Conservation (phyloP, 2,113 vertebrate genomes). For the Triplophysa siluroides region DNA sequence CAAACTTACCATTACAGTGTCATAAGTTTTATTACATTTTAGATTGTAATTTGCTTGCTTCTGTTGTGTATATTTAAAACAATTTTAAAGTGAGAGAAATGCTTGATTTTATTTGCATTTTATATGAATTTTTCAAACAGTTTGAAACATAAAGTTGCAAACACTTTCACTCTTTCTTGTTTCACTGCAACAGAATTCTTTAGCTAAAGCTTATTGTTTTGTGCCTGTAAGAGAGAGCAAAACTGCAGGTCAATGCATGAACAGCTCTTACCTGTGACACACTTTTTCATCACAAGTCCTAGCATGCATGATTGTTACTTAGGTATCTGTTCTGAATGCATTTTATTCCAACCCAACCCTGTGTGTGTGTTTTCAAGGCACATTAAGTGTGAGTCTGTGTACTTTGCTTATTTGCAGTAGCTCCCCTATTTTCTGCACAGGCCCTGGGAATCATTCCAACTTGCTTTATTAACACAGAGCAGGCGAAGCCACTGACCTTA, state of each 20-base stretch:
- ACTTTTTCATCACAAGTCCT: constrained; percentile 1
- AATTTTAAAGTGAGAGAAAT: too few relatives aligned
- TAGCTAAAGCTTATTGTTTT: neutral
- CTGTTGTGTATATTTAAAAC: too few relatives aligned
- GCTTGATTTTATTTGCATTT: neutral
- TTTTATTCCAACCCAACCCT: neutral
- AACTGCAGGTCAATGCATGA: constrained; percentile 19
- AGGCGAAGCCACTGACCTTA: constrained; percentile 45
- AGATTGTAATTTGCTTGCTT: neutral
- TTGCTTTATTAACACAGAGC: constrained; percentile 57
- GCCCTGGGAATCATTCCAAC: constrained; percentile 61
- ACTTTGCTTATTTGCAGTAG: constrained; percentile 40
- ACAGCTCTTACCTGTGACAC: neutral
- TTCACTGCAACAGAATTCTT: neutral
- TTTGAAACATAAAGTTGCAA: neutral
- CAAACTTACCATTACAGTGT: neutral
- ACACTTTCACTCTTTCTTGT: neutral
- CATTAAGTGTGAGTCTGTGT: constrained; percentile 33
- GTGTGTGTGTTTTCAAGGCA: constrained; percentile 3
- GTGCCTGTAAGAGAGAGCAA: neutral
- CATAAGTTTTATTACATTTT: too few relatives aligned
- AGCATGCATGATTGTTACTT: constrained; percentile 11
- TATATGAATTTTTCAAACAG: neutral
- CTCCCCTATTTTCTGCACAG: constrained; percentile 47
- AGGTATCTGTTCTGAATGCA: constrained; percentile 13